Base-by-base conservation (phyloP, 2,113 vertebrate species). In the Rutilus rutilus region DNA sequence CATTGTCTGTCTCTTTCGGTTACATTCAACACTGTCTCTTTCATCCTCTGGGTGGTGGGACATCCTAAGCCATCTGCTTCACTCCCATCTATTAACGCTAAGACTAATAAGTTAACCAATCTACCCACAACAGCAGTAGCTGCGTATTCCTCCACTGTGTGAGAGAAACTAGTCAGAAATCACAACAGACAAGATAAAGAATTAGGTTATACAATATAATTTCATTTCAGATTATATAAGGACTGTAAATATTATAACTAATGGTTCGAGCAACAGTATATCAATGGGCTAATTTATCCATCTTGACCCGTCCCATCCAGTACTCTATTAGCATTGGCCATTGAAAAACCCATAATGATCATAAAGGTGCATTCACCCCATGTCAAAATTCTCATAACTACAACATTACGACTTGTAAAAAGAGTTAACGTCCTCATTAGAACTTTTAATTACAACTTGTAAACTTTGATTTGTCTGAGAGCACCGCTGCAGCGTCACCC, bases 21-120 rank as follows among this genome's bases (percentile, higher is more conserved):
- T 81, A 30, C 39, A 12, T 47, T 64, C 36, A 47, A 65, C 59
- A 47, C 19, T 0, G 39, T 64, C 39, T 47, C 42, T 80, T 62
- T 80, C 39, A 65, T 81, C 9, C 39, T 65, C 59, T 65, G 59
- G 59, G 39, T 65, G 59, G 39, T 81, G 39, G 59, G 59, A 25
- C 39, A 64, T 45, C 27, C 59, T 27, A 19, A 81, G 15, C 59
- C 59, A 47, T 81, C 59, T 81, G 78, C 4, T 81, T 64, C 39
- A 47, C 6, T 30, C n/a, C n/a, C 8, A 65, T 76, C 25, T 76
- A 76, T 76, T 81, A 45, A 80, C 15, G 27, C 12, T 5, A 36
- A 45, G 59, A 81, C 59, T 64, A 65, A 81, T 21, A 42, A 64
- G n/a, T 64, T 39, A 80, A 45, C 59, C 54, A 2, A 7, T n/a